Evolutionary conservation across 2,113 vertebrate genomes (phyloP).

Genomic region (Cettia cetti): DNA sequence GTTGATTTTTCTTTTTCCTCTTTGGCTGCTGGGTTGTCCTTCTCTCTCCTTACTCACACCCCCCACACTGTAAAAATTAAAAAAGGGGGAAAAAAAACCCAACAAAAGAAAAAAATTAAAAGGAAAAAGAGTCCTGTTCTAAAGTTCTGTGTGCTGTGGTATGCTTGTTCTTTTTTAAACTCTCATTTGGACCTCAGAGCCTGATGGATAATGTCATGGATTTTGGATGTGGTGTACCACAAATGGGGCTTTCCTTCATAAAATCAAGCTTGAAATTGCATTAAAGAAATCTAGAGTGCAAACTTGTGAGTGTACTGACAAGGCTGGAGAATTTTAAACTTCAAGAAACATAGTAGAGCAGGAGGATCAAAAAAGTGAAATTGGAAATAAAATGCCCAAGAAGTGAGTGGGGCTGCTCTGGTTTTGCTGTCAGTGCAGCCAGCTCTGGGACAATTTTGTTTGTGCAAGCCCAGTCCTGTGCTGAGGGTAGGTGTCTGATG

Average conservation of each 20-base stretch:
- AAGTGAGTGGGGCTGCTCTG: background rate
- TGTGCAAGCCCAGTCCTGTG: background rate
- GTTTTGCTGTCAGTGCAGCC: fast-evolving
- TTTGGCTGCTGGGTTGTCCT: background rate
- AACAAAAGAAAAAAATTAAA: background rate
- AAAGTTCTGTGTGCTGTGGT: background rate
- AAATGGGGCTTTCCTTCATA: background rate
- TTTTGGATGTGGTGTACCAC: background rate
- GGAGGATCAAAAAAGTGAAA: background rate
- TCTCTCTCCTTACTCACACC: background rate
- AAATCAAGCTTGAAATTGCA: background rate
- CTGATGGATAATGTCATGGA: background rate
- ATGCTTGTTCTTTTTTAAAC: background rate
- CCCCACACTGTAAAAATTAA: background rate
- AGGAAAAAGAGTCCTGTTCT: background rate
- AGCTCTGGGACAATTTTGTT: background rate
- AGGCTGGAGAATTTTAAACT: background rate
- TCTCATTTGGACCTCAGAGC: background rate
- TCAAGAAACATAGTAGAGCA: background rate
- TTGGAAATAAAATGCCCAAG: background rate
- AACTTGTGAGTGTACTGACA: background rate
- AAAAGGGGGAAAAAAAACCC: background rate
- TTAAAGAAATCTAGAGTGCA: background rate
- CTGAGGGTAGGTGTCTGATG: background rate
- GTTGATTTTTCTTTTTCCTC: background rate